phyloP scores from a whole-genome alignment of 2,888 invertebrate species.

The Mythimna lalbum region DNA sequence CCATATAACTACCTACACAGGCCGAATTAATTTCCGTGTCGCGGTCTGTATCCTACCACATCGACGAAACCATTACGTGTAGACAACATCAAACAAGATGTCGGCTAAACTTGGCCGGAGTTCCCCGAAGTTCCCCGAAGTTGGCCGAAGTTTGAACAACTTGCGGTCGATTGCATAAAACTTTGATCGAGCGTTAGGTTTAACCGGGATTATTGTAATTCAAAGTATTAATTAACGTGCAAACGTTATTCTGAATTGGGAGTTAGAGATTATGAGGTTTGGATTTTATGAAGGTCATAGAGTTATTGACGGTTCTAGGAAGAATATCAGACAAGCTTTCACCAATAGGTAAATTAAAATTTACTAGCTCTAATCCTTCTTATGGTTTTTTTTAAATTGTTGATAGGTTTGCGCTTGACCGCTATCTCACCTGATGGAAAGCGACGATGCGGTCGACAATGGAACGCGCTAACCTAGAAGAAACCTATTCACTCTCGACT shows the following conservation, averaged over 20 bases:
- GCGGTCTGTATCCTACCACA: conserved; percentile 68
- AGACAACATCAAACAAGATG: conserved; percentile 70
- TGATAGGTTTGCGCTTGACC: too few species aligned
- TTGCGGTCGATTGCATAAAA: conserved; percentile 66
- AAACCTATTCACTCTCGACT: too few species aligned
- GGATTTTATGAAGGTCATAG: not conserved
- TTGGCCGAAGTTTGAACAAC: conserved; percentile 58
- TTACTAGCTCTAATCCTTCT: not conserved
- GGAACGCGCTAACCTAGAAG: too few species aligned
- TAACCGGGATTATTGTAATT: conserved; percentile 64
- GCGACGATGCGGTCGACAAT: too few species aligned
- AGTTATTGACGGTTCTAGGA: not conserved
- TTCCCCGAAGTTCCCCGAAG: conserved; percentile 53
- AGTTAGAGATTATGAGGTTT: conserved; percentile 23
- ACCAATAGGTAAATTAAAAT: not conserved
- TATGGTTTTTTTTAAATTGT: too few species aligned
- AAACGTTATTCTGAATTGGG: conserved; percentile 43
- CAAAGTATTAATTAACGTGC: conserved; percentile 58
- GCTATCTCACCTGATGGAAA: too few species aligned
- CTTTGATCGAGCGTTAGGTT: conserved; percentile 70
- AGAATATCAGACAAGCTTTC: not conserved
- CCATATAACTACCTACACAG: conserved; percentile 35
- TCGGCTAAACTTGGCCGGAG: conserved; percentile 58
- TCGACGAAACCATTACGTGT: conserved; percentile 72
- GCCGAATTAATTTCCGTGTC: conserved; percentile 74